Evolutionary conservation across 2,888 invertebrate genomes (phyloP).

Genomic region (Ctena decussata): DNA sequence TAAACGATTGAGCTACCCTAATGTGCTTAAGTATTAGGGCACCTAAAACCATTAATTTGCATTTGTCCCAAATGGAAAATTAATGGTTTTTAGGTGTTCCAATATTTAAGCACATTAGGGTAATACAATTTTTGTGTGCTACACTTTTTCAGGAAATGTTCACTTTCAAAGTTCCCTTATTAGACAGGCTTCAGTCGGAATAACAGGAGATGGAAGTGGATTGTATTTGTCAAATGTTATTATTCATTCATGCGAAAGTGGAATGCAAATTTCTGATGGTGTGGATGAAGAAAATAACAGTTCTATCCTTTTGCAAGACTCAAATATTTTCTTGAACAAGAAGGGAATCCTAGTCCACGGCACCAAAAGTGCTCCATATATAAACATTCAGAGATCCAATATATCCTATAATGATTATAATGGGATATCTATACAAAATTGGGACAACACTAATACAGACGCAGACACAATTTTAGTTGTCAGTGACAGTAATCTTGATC

Average conservation of each 20-base stretch:
- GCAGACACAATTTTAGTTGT: neutral
- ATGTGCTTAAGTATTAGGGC: too few relatives aligned
- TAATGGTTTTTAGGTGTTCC: too few relatives aligned
- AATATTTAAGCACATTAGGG: too few relatives aligned
- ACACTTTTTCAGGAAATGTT: too few relatives aligned
- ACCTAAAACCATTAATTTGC: too few relatives aligned
- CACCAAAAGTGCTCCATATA: neutral
- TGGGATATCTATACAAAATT: neutral
- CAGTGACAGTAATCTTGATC: neutral
- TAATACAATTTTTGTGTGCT: too few relatives aligned
- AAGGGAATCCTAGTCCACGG: neutral
- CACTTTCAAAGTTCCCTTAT: too few relatives aligned
- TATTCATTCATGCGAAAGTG: neutral
- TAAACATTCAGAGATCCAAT: neutral
- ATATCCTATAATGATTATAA: neutral
- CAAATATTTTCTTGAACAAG: neutral
- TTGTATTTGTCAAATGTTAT: neutral
- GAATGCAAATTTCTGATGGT: neutral
- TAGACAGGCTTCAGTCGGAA: neutral
- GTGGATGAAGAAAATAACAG: neutral
- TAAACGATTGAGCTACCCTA: too few relatives aligned
- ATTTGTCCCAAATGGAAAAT: too few relatives aligned
- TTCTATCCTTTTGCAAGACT: neutral
- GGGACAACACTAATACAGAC: neutral
- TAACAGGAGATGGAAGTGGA: neutral